These are phyloP conservation scores for Galleria mellonella DNA, from an alignment of 1,140 invertebrate species.

Conservation along the genomic window DNA sequence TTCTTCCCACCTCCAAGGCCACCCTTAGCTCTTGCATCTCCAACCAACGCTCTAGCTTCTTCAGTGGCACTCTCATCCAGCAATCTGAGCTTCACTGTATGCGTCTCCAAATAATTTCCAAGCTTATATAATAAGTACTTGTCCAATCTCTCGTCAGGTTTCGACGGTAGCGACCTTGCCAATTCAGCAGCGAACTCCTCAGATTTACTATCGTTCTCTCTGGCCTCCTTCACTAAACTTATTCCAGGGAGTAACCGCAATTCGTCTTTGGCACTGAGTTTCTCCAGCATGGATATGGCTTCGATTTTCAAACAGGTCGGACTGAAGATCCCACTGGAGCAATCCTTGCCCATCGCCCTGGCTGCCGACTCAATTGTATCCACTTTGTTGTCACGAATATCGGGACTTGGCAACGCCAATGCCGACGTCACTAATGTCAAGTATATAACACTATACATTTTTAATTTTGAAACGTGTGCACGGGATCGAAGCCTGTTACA, in stretches of 20 bases:
- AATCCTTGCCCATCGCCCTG: constrained; percentile 74
- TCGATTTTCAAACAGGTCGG: constrained; percentile 86
- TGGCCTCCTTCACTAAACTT: constrained; percentile 80
- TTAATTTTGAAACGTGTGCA: constrained; percentile 35
- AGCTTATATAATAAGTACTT: constrained; percentile 83
- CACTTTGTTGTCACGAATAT: constrained; percentile 24
- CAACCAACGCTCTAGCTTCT: constrained; percentile 68
- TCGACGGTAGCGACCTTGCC: constrained; percentile 83
- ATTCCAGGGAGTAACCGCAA: constrained; percentile 81
- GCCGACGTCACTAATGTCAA: constrained; percentile 21
- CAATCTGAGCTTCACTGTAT: constrained; percentile 82
- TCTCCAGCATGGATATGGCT: constrained; percentile 85
- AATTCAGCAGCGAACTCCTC: constrained; percentile 82
- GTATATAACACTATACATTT: constrained; percentile 30
- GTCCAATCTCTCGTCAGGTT: constrained; percentile 84
- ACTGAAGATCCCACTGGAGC: constrained; percentile 79
- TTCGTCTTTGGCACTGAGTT: constrained; percentile 78
- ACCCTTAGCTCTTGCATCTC: constrained; percentile 59
- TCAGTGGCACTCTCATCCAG: constrained; percentile 79
- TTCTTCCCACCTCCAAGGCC: constrained; percentile 65
- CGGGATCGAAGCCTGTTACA: constrained; percentile 37
- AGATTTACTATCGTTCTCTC: constrained; percentile 75
- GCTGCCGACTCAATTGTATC: constrained; percentile 39
- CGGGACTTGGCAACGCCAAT: constrained; percentile 44
- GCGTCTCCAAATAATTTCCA: constrained; percentile 81